Conservation (phyloP, 2,888 invertebrate genomes). For the Tanytarsus gracilentus region DNA sequence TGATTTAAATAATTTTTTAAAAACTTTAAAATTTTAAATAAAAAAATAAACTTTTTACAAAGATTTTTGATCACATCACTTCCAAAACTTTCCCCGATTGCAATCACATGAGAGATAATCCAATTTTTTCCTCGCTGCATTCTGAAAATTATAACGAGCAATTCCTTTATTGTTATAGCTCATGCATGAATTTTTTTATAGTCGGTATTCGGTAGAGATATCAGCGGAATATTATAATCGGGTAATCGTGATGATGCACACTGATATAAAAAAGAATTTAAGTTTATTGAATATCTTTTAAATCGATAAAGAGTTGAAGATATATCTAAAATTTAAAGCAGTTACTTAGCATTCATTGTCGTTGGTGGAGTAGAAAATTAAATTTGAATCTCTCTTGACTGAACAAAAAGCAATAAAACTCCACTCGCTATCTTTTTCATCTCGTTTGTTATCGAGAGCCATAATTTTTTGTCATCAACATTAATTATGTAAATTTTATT, state of each 20-base stretch:
- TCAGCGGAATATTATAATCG: background rate
- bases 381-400: no score
- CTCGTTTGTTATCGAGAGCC: background rate
- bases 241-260: slow-evolving; percentile 6
- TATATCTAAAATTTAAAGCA: no score
- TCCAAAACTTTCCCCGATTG: background rate
- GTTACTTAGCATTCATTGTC: background rate
- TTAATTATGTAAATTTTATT: background rate
- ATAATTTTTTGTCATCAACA: no score
- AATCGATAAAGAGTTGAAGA: no score
- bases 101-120: background rate
- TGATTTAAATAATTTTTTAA: no score
- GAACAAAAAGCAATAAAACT: background rate
- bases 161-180: slow-evolving; percentile 2
- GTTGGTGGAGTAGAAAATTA: no score
- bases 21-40: no score
- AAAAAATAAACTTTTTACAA: no score
- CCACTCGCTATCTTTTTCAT: background rate
- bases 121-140: background rate
- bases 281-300: no score
- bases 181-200: slow-evolving; percentile 5
- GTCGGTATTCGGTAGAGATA: background rate
- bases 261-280: no score
- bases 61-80: background rate
- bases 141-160: background rate